Base-by-base conservation (phyloP, 2,797 vertebrate genomes). In the Moxostoma hubbsi region DNA sequence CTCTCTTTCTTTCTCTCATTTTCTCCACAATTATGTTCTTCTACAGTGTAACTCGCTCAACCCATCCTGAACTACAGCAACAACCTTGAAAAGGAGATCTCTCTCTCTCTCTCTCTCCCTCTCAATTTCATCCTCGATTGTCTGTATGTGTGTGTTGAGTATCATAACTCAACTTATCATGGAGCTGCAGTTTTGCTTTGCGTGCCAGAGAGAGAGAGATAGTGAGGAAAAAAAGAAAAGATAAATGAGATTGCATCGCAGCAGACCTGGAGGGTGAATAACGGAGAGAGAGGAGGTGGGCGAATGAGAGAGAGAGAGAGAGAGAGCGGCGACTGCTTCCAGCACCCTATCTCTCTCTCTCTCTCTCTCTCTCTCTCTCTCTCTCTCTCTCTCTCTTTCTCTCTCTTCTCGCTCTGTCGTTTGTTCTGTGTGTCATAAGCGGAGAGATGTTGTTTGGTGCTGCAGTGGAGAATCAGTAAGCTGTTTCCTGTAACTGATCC, bases 241-340 rank as follows among this genome's bases (percentile, higher is more conserved):
- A 79, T 89, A 89, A 90, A 89, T 89, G 89, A 75, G 72, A 63
- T 64, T 59, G 36, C 71, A 88, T 88, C 89, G 88, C 88, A 89
- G 36, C 57, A 12, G 49, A 66, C 24, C 4, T 51, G 68, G 46
- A 12, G 80, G 74, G 77, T 79, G 77, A 65, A 64, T 50, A 24
- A 65, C 13, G 7, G 68, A 79, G 68, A 15, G 74, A 55, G 54
- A 61, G 57, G 65, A 59, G 45, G 45, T 43, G 71, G 54, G 55
- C 65, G 61, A 66, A 62, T 15, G 36, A 71, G 12, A 67, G 24
- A 7, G 62, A 15, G 74, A 64, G 79, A 49, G 43, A 61, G 45
- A 63, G 16, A 8, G 43, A 10, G 16, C 24, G 55, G 62, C 49
- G 18, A 45, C 57, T n/a, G 13, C 0, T n/a, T 57, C 51, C 43